Evolutionary conservation across 1,140 invertebrate species (phyloP).

Genomic region (Sycophila sp.): DNA sequence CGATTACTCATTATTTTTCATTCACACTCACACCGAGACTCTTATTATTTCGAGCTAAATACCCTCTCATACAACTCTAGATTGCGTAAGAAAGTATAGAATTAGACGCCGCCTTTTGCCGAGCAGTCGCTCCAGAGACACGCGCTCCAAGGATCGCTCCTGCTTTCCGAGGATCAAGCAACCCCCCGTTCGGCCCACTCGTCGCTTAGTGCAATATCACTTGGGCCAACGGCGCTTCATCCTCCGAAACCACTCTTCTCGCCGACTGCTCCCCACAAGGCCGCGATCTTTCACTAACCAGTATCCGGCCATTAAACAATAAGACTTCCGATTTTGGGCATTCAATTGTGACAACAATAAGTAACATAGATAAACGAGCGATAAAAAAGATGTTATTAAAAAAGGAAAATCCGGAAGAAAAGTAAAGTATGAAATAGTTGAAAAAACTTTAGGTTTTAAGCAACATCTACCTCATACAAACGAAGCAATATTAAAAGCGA

Average conservation of each 20-base stretch:
- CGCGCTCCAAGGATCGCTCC: too few relatives aligned
- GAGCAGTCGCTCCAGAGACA: too few relatives aligned
- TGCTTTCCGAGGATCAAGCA: too few relatives aligned
- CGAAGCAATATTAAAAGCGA: conserved; percentile 34
- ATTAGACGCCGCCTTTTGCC: conserved; percentile 11
- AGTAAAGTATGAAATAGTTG: neutral
- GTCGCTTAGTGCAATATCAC: too few relatives aligned
- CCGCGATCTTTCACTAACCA: neutral
- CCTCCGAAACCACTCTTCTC: too few relatives aligned
- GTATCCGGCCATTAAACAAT: conserved; percentile 34
- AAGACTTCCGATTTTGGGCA: conserved; percentile 31
- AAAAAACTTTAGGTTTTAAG: conserved; percentile 20
- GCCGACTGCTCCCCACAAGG: neutral
- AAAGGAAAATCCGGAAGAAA: neutral
- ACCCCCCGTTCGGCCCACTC: too few relatives aligned
- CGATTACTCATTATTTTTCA: conserved; percentile 35
- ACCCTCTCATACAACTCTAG: neutral
- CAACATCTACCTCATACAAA: conserved; percentile 31
- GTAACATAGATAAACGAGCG: neutral
- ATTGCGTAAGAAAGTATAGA: neutral
- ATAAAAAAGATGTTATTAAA: neutral
- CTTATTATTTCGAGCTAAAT: neutral
- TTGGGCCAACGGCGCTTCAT: too few relatives aligned
- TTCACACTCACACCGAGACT: neutral
- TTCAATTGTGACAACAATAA: conserved; percentile 13